Evolutionary conservation across 1,140 invertebrate genomes (phyloP), one percentile per base, ranked within the genome.

Genomic region (Euura lappo): DNA sequence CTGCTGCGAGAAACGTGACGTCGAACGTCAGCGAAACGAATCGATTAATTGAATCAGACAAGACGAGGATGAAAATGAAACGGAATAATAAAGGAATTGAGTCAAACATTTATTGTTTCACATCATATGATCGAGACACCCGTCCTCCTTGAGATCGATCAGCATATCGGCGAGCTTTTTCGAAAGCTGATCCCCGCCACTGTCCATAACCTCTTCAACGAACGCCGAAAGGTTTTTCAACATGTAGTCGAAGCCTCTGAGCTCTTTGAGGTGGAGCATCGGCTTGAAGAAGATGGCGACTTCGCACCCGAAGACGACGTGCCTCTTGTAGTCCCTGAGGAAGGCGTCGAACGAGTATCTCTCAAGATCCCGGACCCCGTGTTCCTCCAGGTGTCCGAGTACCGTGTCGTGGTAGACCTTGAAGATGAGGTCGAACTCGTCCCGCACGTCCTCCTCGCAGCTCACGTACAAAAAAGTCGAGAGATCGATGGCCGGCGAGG

Each of bases 381-480:
- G 44, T 1, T 81, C 73, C 8, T 69, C n/a, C 4, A 86, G 65
- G 45, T 68, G 72, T 0, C 73, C 11, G 0, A 65, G 74, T 10
- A 86, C 65, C 2, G 75, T 68, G 2, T 80, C 72, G 46, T 84
- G 77, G 64, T 90, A 89, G 0, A 68, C 72, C 28, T 72, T 46
- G 2, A 89, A 74, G 0, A 88, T 72, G 0, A 79, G 70, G 6
- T 79, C 72, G 44, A 86, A 82, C 51, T 80, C 72, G 0, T 74
- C 65, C 8, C 45, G 67, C 28, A 78, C 5, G 0, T 78, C 71
- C 0, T 64, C 73, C 3, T 79, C 74, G 2, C 82, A 83, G 68
- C 80, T 82, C 6, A 89, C 70, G 72, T 81, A 88, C 1, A 89
- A 44, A 44, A 86, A 87, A n/a, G 86, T 84, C 0, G 84, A 81